Conservation (phyloP, 2,113 vertebrate species). For the Corvus moneduloides region DNA sequence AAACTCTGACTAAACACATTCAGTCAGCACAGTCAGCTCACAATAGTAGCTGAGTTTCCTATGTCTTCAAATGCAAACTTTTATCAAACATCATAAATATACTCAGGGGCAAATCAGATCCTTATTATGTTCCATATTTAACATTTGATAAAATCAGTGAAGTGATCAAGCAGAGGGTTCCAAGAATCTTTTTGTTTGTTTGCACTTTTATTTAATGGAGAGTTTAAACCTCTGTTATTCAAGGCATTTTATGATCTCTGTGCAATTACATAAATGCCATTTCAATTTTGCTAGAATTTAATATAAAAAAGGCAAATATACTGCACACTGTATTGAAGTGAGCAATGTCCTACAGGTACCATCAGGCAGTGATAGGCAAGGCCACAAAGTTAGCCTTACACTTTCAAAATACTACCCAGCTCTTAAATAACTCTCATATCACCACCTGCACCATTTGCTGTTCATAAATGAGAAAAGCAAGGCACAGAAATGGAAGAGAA, state of each 20-base stretch:
- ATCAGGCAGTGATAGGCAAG: background rate
- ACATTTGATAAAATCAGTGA: background rate
- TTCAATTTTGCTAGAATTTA: background rate
- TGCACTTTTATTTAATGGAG: background rate
- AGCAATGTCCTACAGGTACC: background rate
- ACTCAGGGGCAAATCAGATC: background rate
- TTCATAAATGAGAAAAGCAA: background rate
- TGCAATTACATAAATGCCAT: background rate
- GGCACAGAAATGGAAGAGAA: background rate
- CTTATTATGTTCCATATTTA: background rate
- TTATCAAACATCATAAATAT: background rate
- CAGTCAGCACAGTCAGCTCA: conserved; percentile 12
- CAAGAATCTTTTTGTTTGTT: background rate
- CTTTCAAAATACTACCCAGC: background rate
- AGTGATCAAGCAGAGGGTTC: background rate
- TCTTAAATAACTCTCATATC: background rate
- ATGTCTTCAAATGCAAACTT: background rate
- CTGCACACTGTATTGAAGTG: background rate
- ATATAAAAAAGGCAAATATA: background rate
- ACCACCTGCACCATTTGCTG: background rate
- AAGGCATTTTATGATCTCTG: background rate
- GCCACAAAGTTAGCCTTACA: background rate
- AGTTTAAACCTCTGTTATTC: background rate
- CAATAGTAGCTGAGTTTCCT: background rate
- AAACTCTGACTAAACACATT: conserved; percentile 66